Percentiles rank a stretch among this genome's conserved stretches.
phyloP scores from a whole-genome alignment of 2,888 invertebrate genomes.

The Octonoba sinensis region DNA sequence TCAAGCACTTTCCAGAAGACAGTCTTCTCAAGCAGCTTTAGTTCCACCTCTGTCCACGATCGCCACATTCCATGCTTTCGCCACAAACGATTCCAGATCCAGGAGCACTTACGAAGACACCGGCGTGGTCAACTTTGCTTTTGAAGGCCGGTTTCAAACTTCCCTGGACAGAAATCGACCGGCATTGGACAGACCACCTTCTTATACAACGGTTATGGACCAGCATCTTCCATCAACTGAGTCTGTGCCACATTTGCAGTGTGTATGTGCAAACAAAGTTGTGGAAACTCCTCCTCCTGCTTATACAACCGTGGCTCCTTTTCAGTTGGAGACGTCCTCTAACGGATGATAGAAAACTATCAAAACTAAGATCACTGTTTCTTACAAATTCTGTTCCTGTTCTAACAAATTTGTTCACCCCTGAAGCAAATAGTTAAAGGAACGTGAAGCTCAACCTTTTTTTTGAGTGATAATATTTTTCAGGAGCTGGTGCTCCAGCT shows the following conservation, averaged over 20 bases:
- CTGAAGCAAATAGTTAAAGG: too few species aligned
- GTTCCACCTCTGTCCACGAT: background rate
- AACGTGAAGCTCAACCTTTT: too few species aligned
- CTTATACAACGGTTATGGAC: constrained; percentile 1
- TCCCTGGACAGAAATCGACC: too few species aligned
- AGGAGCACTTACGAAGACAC: too few species aligned
- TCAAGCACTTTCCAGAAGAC: background rate
- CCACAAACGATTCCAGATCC: too few species aligned
- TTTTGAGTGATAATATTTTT: too few species aligned
- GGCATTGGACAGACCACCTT: constrained; percentile 9
- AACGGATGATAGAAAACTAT: background rate
- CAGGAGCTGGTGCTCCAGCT: too few species aligned
- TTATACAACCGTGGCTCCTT: constrained; percentile 35
- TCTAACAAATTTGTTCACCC: too few species aligned
- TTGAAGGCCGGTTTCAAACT: background rate
- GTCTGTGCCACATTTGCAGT: too few species aligned
- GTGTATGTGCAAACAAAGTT: background rate
- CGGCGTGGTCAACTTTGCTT: constrained; percentile 2
- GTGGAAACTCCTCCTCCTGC: constrained; percentile 35
- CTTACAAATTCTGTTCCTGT: too few species aligned
- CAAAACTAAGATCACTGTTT: too few species aligned
- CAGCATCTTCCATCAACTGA: background rate
- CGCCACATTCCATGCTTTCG: background rate
- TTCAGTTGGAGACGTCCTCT: background rate
- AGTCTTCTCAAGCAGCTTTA: background rate